Evolutionary conservation across 2,113 vertebrate genomes (phyloP), one percentile per base, ranked within the genome.

Genomic region (Phylloscopus trochiloides): DNA sequence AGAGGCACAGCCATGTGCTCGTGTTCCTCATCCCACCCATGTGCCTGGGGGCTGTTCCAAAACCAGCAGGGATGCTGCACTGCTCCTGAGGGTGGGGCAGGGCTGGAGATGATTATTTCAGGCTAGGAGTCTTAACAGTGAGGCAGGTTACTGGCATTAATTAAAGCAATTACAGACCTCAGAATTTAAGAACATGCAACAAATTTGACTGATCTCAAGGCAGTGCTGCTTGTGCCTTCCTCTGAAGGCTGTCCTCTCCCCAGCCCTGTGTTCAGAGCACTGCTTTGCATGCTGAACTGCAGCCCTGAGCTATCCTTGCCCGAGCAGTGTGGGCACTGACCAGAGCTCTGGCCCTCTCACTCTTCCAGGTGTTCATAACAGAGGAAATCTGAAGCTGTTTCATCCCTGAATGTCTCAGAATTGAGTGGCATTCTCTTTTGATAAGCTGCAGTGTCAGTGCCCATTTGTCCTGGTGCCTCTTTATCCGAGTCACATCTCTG

Each of bases 401-500:
- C 6, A 3, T 22, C 19, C 40, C 73, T 9, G 20, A 28, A 2
- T 11, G 10, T 40, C 31, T 52, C 38, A n/a, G 65, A 73, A 47
- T 58, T 26, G 16, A 42, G 50, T 31, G 52, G 2, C 10, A 4
- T 42, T 58, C n/a, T 42, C 31, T 42, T n/a, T 10, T 24, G 51
- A 3, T 17, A 1, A 0, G 5, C 40, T 38, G 29, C 14, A 6
- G 16, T 50, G 14, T 18, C 0, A 1, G 34, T 32, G 52, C 18
- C 38, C 8, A 0, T 9, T 47, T 48, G 45, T 40, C 21, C 24
- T 2, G 3, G 29, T 43, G 24, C 26, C 40, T 9, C 34, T 40
- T 19, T 18, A 4, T 34, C 36, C 43, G 0, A 13, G 31, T 7
- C 3, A 0, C 1, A 7, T 32, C 42, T 63, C 26, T 25, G 1